Evolutionary conservation across 2,888 invertebrate species (phyloP), one percentile per base, ranked within the genome.

Genomic region (Pocota personata): DNA sequence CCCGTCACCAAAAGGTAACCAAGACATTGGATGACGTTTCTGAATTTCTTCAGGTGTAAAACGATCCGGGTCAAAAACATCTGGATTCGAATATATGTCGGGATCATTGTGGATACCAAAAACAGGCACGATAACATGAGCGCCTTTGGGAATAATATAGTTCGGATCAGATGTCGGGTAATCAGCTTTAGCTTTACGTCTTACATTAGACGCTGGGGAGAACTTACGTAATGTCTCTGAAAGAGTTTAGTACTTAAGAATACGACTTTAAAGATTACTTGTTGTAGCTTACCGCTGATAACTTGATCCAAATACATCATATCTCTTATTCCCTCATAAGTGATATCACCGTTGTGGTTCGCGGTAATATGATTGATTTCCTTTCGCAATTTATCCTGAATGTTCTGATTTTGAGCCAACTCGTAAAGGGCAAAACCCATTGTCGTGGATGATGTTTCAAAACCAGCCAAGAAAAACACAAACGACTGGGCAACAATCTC

Each of bases 371-470:
- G 2, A 1, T 37, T 60, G 2, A 92, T 90, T 86, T 92, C 92
- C 0, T 30, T 27, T 3, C 91, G 87, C 0, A 88, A 82, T 6
- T 88, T 89, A 0, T 62, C 88, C 88, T 87, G 91, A 75, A 91
- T 35, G 2, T 90, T 89, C 2, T 89, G 90, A 21, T 90, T 88
- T 14, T 89, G 60, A 0, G 92, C 90, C 64, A 92, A 71, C 73
- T 92, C 92, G 58, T 90, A 91, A 0, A 92, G 88, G 3, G 90
- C 90, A 77, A 94, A 95, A 78, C 94, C 93, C 1, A 95, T 93
- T 0, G 94, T 93, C 0, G 94, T 93, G 0, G 95, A 95, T 0
- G 94, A 94, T 0, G 95, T 94, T 89, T 95, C 95, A 87, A 95
- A 94, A 0, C 95, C 95, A 7, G 95, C 91, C 16, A 90, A 43